Evolutionary conservation across 2,797 vertebrate genomes (phyloP), one percentile per base, ranked within the genome.

Genomic region (Champsocephalus gunnari): DNA sequence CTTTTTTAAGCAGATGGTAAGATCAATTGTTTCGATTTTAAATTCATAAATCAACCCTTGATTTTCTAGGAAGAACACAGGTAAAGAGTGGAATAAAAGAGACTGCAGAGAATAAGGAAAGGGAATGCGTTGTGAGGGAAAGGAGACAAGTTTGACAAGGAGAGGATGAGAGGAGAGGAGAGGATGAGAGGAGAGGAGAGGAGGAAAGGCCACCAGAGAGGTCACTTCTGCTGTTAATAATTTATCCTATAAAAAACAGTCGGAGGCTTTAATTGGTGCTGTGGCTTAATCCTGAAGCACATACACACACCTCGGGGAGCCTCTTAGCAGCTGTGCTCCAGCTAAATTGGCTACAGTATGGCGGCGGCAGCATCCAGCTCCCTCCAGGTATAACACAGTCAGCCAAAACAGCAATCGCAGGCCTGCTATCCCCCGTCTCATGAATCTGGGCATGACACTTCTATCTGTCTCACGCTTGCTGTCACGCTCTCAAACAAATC

Each of bases 211-310:
- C 88, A 92, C 88, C 82, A 87, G 92, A 92, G 93, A 93, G 92
- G 92, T 92, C 89, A 90, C 90, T 94, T 90, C 89, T 92, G 92
- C 90, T 92, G 85, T 93, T 94, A 94, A 93, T 92, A 95, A 94
- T 95, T 92, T 88, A 95, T 93, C 88, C 89, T 88, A 87, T 90
- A 87, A 93, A 93, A 94, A 92, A 69, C 77, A 89, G 89, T 87
- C 83, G 71, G 88, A 80, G 73, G 85, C 85, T 92, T 92, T 95
- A 95, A 95, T 94, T 95, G 94, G 92, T 86, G 88, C 86, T 83
- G 91, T 84, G 88, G 83, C 88, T 88, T 94, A 92, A 95, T 92
- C 89, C 90, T 89, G 80, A 87, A 85, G 81, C 86, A 79, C 85
- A 77, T 79, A 67, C 65, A 74, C 75, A 74, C 55, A 45, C 58